phyloP scores from a whole-genome alignment of 2,797 vertebrate genomes.

The Siniperca scherzeri region DNA sequence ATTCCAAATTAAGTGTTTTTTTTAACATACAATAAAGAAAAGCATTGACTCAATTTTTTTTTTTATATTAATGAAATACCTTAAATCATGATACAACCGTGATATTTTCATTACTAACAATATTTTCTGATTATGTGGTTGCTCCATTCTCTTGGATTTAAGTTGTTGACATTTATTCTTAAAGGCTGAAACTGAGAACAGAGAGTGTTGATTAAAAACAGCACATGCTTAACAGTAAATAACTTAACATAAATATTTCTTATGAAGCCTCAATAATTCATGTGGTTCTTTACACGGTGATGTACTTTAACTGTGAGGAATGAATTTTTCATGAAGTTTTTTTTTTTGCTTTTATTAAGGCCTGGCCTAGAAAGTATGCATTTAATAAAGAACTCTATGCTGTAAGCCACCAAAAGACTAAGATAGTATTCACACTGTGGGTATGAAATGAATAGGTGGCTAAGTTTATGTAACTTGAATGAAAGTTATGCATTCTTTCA shows the following conservation, averaged over 20 bases:
- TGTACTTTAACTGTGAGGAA: conserved; percentile 54
- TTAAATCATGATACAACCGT: background rate
- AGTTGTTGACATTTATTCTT: background rate
- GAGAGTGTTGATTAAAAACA: background rate
- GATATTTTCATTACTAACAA: background rate
- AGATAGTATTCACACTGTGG: background rate
- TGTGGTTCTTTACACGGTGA: conserved; percentile 47
- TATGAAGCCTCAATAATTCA: conserved; percentile 68
- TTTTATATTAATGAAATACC: background rate
- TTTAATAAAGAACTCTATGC: background rate
- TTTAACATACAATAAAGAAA: background rate
- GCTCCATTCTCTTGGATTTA: background rate
- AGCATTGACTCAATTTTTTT: background rate
- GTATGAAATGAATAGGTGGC: background rate
- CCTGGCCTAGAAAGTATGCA: conserved; percentile 30
- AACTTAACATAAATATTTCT: conserved; percentile 57
- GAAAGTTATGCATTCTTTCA: no score
- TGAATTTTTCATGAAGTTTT: conserved; percentile 66
- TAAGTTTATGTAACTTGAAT: no score
- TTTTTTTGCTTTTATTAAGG: conserved; percentile 11
- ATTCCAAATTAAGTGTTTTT: conserved; percentile 4
- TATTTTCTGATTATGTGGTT: background rate
- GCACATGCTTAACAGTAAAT: conserved; percentile 9
- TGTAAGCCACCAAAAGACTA: conserved; percentile 9
- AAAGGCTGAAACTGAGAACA: background rate